Evolutionary conservation across 2,113 vertebrate genomes (phyloP).

Genomic region (Danio rerio): DNA sequence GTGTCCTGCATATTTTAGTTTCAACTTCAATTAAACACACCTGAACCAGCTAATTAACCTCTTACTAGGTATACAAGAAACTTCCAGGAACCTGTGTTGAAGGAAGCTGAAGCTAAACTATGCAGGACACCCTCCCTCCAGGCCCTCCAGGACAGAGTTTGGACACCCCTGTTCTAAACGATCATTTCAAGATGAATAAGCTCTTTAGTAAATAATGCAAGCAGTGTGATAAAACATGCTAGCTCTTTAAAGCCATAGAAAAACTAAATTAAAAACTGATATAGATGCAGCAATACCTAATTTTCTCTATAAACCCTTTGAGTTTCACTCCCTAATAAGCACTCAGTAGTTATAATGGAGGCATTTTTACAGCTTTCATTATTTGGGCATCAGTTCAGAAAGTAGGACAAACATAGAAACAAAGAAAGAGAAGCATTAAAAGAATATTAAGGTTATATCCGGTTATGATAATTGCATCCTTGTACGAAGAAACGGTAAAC

Average conservation of each 20-base stretch:
- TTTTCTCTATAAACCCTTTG: conserved; percentile 62
- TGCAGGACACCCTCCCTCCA: no score
- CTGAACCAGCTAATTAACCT: no score
- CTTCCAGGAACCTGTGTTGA: no score
- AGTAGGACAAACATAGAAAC: conserved; percentile 72
- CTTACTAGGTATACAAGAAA: no score
- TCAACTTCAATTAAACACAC: no score
- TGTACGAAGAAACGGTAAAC: conserved; percentile 74
- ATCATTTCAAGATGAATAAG: no score
- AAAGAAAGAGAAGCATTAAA: conserved; percentile 53
- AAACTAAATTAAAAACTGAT: conserved; percentile 36
- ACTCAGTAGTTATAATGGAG: conserved; percentile 84
- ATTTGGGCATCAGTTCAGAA: conserved; percentile 74
- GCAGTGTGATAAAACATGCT: background rate
- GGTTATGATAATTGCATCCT: conserved; percentile 65
- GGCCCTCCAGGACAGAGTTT: no score
- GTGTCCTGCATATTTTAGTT: no score
- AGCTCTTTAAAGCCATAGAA: conserved; percentile 35
- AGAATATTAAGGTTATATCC: conserved; percentile 48
- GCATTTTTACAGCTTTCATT: conserved; percentile 81
- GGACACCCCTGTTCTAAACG: no score
- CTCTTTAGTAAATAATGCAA: conserved; percentile 8
- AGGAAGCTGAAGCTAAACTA: no score
- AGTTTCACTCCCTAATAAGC: conserved; percentile 72
- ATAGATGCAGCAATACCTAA: conserved; percentile 71